A percentile compares a stretch with the other conserved stretches of the same genome.
Evolutionary conservation across 2,113 vertebrate species (phyloP).

Genomic region (Sinocyclocheilus grahami): DNA sequence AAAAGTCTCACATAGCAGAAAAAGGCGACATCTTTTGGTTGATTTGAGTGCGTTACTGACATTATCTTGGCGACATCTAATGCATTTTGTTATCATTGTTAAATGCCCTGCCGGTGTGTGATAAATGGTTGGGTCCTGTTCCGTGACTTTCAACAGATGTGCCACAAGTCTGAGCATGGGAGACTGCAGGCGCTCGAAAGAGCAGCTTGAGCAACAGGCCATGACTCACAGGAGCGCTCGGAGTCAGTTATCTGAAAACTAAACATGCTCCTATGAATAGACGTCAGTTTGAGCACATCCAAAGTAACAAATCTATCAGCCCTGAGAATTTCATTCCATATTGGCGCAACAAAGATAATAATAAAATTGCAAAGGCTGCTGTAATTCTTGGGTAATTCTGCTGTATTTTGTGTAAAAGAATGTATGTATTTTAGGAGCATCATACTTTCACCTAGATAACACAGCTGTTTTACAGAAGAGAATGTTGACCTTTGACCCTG

Average conservation of each 20-base stretch:
- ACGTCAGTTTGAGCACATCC: not conserved
- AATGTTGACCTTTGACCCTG: slow-evolving; percentile 36
- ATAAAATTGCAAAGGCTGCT: not conserved
- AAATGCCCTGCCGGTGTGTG: not conserved
- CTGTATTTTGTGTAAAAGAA: not conserved
- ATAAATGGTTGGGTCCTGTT: slow-evolving; percentile 31
- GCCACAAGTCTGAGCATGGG: slow-evolving; percentile 44
- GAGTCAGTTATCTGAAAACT: slow-evolving; percentile 7
- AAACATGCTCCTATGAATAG: not conserved
- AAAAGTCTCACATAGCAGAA: not conserved
- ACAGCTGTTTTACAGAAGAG: slow-evolving; percentile 28
- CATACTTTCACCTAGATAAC: slow-evolving; percentile 20
- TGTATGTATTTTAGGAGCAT: not conserved
- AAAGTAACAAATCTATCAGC: not conserved
- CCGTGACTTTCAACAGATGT: slow-evolving; percentile 30
- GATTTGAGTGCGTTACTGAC: not conserved
- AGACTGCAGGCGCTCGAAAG: slow-evolving; percentile 1
- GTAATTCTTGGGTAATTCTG: too few species aligned
- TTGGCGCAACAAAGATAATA: not conserved
- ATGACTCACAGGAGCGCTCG: slow-evolving; percentile 29
- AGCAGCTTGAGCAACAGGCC: slow-evolving; percentile 14
- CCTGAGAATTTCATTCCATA: too few species aligned
- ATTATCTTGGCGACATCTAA: not conserved
- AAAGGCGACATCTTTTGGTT: not conserved
- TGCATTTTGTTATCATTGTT: not conserved